phyloP scores from a whole-genome alignment of 2,113 vertebrate species.

The Mystacornis crossleyi region DNA sequence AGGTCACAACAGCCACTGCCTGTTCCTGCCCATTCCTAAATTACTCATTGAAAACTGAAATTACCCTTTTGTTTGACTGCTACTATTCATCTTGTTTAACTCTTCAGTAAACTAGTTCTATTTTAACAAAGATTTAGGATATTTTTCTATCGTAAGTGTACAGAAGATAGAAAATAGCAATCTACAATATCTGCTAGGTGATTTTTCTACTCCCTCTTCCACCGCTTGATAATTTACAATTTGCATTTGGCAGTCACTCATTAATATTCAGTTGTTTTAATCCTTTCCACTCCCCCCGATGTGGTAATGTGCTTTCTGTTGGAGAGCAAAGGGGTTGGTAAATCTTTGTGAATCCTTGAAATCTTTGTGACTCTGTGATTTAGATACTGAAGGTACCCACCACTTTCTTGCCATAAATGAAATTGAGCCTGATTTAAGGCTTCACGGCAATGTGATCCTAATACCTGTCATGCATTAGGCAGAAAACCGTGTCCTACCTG shows the following conservation, averaged over 20 bases:
- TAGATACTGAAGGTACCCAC: not conserved
- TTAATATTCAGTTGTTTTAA: conserved; percentile 15
- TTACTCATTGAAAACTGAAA: not conserved
- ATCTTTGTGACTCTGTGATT: not conserved
- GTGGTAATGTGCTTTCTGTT: not conserved
- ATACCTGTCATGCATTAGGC: not conserved
- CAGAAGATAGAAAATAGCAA: not conserved
- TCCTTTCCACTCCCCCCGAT: not conserved
- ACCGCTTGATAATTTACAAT: not conserved
- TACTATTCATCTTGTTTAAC: not conserved
- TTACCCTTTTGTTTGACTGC: not conserved
- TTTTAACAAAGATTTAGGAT: not conserved
- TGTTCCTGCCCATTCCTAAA: not conserved
- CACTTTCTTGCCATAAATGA: not conserved
- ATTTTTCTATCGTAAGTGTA: not conserved
- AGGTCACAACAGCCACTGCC: not conserved
- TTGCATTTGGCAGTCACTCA: not conserved
- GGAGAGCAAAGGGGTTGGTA: not conserved
- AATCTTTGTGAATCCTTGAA: not conserved
- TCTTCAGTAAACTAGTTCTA: not conserved
- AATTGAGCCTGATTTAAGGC: not conserved
- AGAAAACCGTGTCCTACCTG: not conserved
- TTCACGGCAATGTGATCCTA: not conserved
- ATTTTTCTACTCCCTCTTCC: not conserved
- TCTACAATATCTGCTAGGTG: not conserved